Evolutionary conservation across 2,113 vertebrate genomes (phyloP).

Genomic region (Oreotrochilus melanogaster): DNA sequence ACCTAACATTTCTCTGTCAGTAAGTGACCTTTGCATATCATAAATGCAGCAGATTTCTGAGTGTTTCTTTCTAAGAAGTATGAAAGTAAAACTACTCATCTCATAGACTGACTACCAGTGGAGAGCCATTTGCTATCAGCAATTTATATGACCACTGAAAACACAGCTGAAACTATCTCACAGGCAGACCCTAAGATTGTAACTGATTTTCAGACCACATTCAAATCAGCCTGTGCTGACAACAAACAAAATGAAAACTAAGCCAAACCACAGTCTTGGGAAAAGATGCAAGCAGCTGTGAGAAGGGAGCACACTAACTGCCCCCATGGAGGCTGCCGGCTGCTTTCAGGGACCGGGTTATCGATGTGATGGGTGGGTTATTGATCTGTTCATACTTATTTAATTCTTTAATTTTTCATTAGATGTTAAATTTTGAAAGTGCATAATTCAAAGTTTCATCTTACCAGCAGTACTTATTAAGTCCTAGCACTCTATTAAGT

Average conservation of each 20-base stretch:
- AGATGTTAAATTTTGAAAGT: not conserved
- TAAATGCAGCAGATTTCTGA: not conserved
- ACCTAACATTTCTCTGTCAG: not conserved
- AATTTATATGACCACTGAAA: not conserved
- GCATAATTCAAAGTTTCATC: not conserved
- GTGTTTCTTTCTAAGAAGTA: not conserved
- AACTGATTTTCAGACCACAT: not conserved
- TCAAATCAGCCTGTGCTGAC: not conserved
- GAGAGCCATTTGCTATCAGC: not conserved
- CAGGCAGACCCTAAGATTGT: not conserved
- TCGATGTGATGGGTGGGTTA: not conserved
- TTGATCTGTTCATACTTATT: not conserved
- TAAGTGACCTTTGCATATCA: not conserved
- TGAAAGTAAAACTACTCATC: not conserved
- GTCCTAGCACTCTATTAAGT: not conserved
- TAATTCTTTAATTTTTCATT: not conserved
- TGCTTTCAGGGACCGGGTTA: not conserved
- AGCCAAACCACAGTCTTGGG: not conserved
- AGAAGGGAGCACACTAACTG: not conserved
- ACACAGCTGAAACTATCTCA: not conserved
- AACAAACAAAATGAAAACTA: not conserved
- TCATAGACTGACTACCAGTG: not conserved
- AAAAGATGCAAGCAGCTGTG: not conserved
- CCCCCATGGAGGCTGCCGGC: rapidly evolving
- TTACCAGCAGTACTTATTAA: not conserved